These are phyloP conservation scores for Coelopa pilipes DNA, from an alignment of 2,888 invertebrate genomes.

Conservation along the genomic window DNA sequence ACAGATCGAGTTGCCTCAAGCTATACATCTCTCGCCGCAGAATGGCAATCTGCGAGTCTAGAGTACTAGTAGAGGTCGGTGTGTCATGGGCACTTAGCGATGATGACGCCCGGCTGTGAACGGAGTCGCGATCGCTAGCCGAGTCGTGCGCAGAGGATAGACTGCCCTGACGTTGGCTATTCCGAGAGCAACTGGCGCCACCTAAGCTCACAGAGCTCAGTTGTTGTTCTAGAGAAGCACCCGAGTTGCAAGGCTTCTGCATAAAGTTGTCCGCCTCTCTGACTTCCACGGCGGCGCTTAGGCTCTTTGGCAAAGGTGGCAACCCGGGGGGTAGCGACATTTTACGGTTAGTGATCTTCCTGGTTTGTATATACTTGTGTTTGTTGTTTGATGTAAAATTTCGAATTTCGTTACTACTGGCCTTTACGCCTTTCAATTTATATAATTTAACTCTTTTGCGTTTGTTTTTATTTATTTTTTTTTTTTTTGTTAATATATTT, in stretches of 20 bases:
- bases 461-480: background rate
- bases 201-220: slow-evolving; percentile 28
- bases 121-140: slow-evolving; percentile 61
- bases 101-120: slow-evolving; percentile 62
- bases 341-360: background rate
- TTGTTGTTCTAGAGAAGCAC: slow-evolving; percentile 33
- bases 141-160: slow-evolving; percentile 64
- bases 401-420: background rate
- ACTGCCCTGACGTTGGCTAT: slow-evolving; percentile 59
- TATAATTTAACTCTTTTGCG: background rate
- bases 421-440: background rate
- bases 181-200: slow-evolving; percentile 39
- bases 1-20: slow-evolving; percentile 87
- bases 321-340: slow-evolving; percentile 69
- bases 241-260: slow-evolving; percentile 58
- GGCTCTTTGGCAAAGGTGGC: slow-evolving; percentile 88
- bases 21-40: slow-evolving; percentile 88
- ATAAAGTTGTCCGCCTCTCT: slow-evolving; percentile 52
- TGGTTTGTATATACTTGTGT: background rate
- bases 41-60: slow-evolving; percentile 86
- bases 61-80: slow-evolving; percentile 68
- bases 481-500: slow-evolving; percentile 24
- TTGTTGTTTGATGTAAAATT: background rate
- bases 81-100: slow-evolving; percentile 54
- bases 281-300: slow-evolving; percentile 76